Evolutionary conservation across 2,888 invertebrate species (phyloP).

Genomic region (Calliscelio sp.): DNA sequence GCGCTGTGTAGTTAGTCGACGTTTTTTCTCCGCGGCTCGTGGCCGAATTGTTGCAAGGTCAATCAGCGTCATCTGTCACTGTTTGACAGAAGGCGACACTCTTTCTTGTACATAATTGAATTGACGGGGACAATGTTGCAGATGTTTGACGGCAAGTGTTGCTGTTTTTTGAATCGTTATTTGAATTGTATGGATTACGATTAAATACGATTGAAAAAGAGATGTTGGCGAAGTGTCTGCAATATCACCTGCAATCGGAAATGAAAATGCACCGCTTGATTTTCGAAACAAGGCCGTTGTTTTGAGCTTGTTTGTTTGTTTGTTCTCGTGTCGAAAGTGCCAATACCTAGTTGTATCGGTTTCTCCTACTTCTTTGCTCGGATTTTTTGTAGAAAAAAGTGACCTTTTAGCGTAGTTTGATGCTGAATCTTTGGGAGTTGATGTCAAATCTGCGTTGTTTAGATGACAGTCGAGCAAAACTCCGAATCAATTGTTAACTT

Average conservation of each 20-base stretch:
- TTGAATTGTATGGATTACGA: too few relatives aligned
- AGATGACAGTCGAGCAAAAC: too few relatives aligned
- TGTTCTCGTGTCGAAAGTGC: constrained; percentile 40
- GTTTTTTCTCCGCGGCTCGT: constrained; percentile 30
- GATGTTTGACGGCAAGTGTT: too few relatives aligned
- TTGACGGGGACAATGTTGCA: too few relatives aligned
- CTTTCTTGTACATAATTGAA: constrained; percentile 18
- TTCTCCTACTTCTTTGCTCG: constrained; percentile 30
- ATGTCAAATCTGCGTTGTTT: constrained; percentile 49
- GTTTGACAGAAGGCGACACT: too few relatives aligned
- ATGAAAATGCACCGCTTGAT: too few relatives aligned
- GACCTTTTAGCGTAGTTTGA: constrained; percentile 64
- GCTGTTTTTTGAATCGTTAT: neutral
- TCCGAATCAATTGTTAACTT: too few relatives aligned
- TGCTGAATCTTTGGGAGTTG: constrained; percentile 50
- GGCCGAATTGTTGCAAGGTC: constrained; percentile 24
- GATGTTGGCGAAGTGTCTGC: too few relatives aligned
- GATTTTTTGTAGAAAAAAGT: constrained; percentile 66
- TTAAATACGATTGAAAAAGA: too few relatives aligned
- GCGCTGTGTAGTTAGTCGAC: constrained; percentile 42
- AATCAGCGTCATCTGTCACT: neutral
- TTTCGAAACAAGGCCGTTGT: too few relatives aligned
- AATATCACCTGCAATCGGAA: too few relatives aligned
- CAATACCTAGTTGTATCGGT: constrained; percentile 38
- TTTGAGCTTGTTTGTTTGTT: too few relatives aligned